Percentiles rank a stretch among this genome's conserved stretches.
These are phyloP conservation scores for Agrochola circellaris DNA, from an alignment of 2,888 invertebrate species.

Conservation along the genomic window DNA sequence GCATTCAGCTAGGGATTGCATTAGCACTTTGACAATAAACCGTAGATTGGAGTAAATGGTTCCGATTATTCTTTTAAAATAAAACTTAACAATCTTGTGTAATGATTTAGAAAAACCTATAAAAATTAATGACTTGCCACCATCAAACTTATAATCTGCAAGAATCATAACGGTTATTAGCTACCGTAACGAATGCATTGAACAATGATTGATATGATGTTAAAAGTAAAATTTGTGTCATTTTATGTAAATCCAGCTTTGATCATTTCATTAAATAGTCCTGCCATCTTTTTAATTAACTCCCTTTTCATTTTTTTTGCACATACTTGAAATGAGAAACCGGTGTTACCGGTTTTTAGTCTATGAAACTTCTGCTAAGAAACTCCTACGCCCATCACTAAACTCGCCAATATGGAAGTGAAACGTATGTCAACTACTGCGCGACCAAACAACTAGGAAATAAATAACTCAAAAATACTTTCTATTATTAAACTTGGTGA, in stretches of 20 bases:
- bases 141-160: not conserved
- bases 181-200: not conserved
- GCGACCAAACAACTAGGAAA: slow-evolving; percentile 85
- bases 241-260: not conserved
- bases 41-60: slow-evolving; percentile 24
- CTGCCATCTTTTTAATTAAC: no score
- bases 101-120: not conserved
- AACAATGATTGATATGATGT: no score
- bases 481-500: slow-evolving; percentile 82
- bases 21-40: slow-evolving; percentile 38
- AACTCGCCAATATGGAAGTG: slow-evolving; percentile 87
- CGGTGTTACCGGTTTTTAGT: slow-evolving; percentile 59
- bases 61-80: not conserved
- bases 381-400: slow-evolving; percentile 74
- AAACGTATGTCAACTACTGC: slow-evolving; percentile 87
- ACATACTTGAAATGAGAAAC: slow-evolving; percentile 22
- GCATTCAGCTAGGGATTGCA: slow-evolving; percentile 71
- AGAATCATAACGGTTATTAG: not conserved
- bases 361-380: slow-evolving; percentile 31
- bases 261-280: no score
- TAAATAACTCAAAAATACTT: slow-evolving; percentile 85
- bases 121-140: not conserved
- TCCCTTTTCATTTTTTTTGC: not conserved
- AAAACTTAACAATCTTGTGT: not conserved
- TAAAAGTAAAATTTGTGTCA: not conserved